A percentile compares a stretch with the other conserved stretches of the same genome.
Conservation (phyloP, 2,888 invertebrate species). For the Drosophila engyochracea region DNA sequence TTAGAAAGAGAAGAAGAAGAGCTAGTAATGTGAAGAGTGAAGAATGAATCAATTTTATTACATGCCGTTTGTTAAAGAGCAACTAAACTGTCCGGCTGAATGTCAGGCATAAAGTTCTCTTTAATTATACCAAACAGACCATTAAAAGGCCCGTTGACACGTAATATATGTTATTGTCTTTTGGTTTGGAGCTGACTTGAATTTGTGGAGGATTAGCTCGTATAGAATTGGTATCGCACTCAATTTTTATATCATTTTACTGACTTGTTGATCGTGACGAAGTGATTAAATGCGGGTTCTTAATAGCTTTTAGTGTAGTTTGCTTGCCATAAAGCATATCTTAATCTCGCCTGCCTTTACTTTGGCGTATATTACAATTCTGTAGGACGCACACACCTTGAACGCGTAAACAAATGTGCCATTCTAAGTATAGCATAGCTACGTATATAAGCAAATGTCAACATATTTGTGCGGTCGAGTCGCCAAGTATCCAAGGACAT, state of each 20-base stretch:
- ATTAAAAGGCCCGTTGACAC: slow-evolving; percentile 16
- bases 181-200: slow-evolving; percentile 5
- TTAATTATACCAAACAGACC: slow-evolving; percentile 20
- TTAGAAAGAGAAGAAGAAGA: not conserved
- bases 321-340: not conserved
- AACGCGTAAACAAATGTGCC: slow-evolving; percentile 33
- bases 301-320: slow-evolving; percentile 7
- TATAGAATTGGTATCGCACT: slow-evolving; percentile 43
- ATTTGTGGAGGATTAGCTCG: slow-evolving; percentile 5
- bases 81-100: slow-evolving; percentile 31
- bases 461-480: slow-evolving; percentile 18
- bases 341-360: not conserved
- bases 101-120: slow-evolving; percentile 4
- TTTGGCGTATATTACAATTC: not conserved
- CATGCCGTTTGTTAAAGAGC: slow-evolving; percentile 17
- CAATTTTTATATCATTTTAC: slow-evolving; percentile 20
- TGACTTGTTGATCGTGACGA: slow-evolving; percentile 13
- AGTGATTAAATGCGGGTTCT: not conserved
- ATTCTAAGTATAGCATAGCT: slow-evolving; percentile 6
- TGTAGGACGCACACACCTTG: slow-evolving; percentile 33
- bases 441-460: slow-evolving; percentile 63
- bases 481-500: slow-evolving; percentile 54
- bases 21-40: not conserved
- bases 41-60: slow-evolving; percentile 20
- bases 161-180: not conserved